Evolutionary conservation across 2,797 vertebrate species (phyloP), one percentile per base, ranked within the genome.

Genomic region (Scolopax rusticola): DNA sequence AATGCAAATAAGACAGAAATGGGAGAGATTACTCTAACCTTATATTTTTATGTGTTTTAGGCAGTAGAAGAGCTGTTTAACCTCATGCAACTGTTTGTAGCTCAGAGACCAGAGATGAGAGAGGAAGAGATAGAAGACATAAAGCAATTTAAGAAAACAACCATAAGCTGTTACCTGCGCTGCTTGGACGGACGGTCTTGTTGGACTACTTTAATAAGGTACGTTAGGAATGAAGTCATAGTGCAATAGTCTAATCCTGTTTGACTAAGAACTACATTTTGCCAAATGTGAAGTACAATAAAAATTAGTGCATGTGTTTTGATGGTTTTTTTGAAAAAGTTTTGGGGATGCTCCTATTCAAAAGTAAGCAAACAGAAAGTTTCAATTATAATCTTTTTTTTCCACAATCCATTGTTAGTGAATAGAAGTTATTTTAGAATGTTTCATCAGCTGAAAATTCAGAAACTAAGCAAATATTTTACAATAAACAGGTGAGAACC

Each of bases 181-280:
- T 99, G 99, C 96, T 98, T 99, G 98, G 99, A 99, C 19, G 99
- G 99, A 15, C 99, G 99, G 70, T 99, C 99, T 91, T 99, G 99
- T 97, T 99, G 99, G 99, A 99, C 99, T 68, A 99, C 99, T 6
- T 99, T 99, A 97, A 99, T 99, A 99, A 99, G 99, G 99, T 99
- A 98, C 8, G 7, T 38, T 30, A n/a, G 11, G 6, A 36, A 53
- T 50, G 69, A 73, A 61, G 28, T n/a, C 20, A 54, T 70, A 25
- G n/a, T n/a, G 32, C 27, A 15, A 27, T 32, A 17, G 38, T 18
- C 21, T 28, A 10, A 24, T 51, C 32, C 16, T 18, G 30, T 48
- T 65, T 32, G 15, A 79, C 3, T 12, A 40, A 53, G 36, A 59
- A 43, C 17, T n/a, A 1, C 12, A 8, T 67, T 53, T 70, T 43